Evolutionary conservation across 2,888 invertebrate genomes (phyloP), one percentile per base, ranked within the genome.

Genomic region (Melieria crassipennis): DNA sequence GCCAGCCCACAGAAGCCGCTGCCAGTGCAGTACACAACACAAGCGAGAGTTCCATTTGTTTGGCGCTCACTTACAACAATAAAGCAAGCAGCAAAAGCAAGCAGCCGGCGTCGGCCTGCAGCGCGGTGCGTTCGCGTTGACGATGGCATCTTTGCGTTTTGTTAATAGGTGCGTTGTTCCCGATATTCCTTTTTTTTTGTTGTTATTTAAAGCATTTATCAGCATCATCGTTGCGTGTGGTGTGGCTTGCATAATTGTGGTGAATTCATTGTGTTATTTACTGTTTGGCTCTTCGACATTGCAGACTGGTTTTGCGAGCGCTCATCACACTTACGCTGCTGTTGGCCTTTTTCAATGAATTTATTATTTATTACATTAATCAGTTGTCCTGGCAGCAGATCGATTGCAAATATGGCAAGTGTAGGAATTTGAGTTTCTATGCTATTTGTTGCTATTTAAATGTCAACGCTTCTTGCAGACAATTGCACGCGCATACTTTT

Each of bases 401-500:
- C 57, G 78, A 82, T 73, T 87, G 87, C 75, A 78, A 79, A 76
- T 77, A 82, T 73, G 86, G 87, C 87, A 80, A 80, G 73, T 65
- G n/a, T 58, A n/a, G 52, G 50, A 50, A 65, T n/a, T 48, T 61
- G 7, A 1, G 3, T 50, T 10, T 11, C 50, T 3, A 50, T 50
- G 3, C 1, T 10, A 50, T 50, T 52, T 52, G 52, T 7, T 45
- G 13, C 48, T 7, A 30, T 72, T 57, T 56, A 55, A 30, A 55
- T 57, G 57, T 66, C 3, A 30, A 30, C 3, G 30, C 30, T 71
- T 64, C 70, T 75, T 78, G 56, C 64, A 87, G 87, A 81, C 5
- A 88, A 89, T 70, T 92, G 92, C 77, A 90, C 91, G 5, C 90
- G 89, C 79, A 88, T 94, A 70, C 84, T 94, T 64, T 89, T 94